Conservation (phyloP, 2,888 invertebrate genomes). For the Acronicta aceris region DNA sequence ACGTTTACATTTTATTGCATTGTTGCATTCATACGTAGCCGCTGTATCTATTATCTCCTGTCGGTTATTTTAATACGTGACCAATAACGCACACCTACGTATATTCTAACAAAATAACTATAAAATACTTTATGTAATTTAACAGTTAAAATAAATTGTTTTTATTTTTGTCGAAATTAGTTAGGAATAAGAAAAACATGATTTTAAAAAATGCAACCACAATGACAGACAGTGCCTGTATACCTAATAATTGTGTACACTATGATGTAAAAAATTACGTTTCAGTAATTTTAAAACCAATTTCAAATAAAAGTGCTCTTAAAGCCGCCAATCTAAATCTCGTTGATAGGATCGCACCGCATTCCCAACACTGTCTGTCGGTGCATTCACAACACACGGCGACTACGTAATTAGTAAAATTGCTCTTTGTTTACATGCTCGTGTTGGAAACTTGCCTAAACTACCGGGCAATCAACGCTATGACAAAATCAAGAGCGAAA, state of each 20-base stretch:
- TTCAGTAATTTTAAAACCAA: no score
- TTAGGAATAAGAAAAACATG: no score
- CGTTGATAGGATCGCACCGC: constrained; percentile 63
- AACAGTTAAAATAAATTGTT: no score
- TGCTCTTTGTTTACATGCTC: constrained; percentile 76
- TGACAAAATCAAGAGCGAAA: constrained; percentile 46
- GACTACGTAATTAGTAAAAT: constrained; percentile 84
- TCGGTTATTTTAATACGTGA: constrained; percentile 26
- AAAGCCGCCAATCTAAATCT: constrained; percentile 48
- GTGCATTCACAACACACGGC: constrained; percentile 65
- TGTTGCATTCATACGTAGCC: constrained; percentile 39
- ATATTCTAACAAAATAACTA: no score
- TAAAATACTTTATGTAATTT: no score
- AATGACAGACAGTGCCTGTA: no score
- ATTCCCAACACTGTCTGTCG: constrained; percentile 68
- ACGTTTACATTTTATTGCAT: constrained; percentile 65
- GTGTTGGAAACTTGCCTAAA: constrained; percentile 74
- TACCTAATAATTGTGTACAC: no score
- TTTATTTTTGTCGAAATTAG: no score
- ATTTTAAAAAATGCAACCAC: no score
- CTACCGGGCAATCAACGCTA: constrained; percentile 54
- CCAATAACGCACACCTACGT: constrained; percentile 2
- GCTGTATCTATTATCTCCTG: constrained; percentile 44
- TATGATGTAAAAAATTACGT: no score
- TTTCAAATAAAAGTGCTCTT: constrained; percentile 19